Conservation (phyloP, 2,888 invertebrate genomes). For the Zaprionus bogoriensis region DNA sequence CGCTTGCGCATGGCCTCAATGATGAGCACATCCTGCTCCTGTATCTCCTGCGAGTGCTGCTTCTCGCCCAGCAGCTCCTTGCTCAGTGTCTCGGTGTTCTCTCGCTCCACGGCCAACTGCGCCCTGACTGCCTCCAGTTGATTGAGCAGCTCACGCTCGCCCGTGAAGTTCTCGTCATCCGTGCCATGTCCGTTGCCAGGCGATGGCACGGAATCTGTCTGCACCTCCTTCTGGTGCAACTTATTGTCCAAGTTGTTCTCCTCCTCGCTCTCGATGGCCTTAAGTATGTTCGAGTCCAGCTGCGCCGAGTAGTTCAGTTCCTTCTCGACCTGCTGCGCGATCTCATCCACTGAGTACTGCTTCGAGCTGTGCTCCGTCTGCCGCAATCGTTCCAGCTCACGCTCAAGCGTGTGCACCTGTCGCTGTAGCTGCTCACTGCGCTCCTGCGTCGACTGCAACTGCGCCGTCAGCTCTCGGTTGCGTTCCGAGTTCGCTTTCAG, state of each 20-base stretch:
- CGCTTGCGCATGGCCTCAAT: conserved; percentile 87
- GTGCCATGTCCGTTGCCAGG: conserved; percentile 75
- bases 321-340: conserved; percentile 84
- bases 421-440: conserved; percentile 82
- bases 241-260: conserved; percentile 81
- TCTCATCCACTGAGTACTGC: conserved; percentile 84
- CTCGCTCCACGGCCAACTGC: conserved; percentile 77
- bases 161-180: conserved; percentile 80
- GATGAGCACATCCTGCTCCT: conserved; percentile 87
- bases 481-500: conserved; percentile 85
- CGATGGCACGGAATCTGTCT: conserved; percentile 42
- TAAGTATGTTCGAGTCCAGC: conserved; percentile 85
- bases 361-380: conserved; percentile 78
- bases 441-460: conserved; percentile 66
- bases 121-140: conserved; percentile 76
- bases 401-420: conserved; percentile 84
- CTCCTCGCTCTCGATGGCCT: conserved; percentile 84
- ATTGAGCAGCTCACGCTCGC: conserved; percentile 80
- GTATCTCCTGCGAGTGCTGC: conserved; percentile 84
- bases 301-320: conserved; percentile 86
- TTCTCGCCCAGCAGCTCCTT: conserved; percentile 85
- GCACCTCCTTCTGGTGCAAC: conserved; percentile 57
- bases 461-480: conserved; percentile 73
- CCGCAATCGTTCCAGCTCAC: conserved; percentile 78
- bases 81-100: conserved; percentile 84